Evolutionary conservation across 2,113 vertebrate species (phyloP), one percentile per base, ranked within the genome.

Genomic region (Kobus ellipsiprymnus): DNA sequence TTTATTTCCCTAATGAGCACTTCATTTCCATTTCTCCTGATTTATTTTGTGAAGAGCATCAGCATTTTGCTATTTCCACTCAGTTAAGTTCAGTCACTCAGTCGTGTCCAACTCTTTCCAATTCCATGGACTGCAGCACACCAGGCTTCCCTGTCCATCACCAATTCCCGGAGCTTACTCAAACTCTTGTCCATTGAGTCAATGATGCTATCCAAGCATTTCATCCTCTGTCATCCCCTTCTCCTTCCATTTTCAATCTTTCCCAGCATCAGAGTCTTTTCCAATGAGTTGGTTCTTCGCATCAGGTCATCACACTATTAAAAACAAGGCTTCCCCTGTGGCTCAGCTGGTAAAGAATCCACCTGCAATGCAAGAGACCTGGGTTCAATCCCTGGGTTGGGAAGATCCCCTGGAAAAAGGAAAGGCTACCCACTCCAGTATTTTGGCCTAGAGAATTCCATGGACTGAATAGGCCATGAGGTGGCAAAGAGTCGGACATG

Each of bases 251-350:
- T n/a, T 67, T 67, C 64, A 11, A 21, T 71, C 67, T 71, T 71
- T 40, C n/a, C n/a, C n/a, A 71, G 67, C 19, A 71, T 40, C n/a
- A 40, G 67, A 10, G 67, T 74, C 19, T 74, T 74, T 74, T 40
- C n/a, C n/a, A 40, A 6, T 40, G 67, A 40, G 67, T 25, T 0
- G 0, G 67, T 25, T 40, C 67, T 74, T 40, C 0, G 0, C 67
- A 74, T 74, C n/a, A 74, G 19, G n/a, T 40, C 4, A 88, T 11
- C 36, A 36, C 13, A 78, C 29, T 19, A 48, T 33, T 86, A 60
- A 91, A 87, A 88, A 57, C 44, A 78, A 60, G 77, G 36, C 46
- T 60, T 74, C n/a, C 67, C 19, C 40, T 74, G 19, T 74, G 19
- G 67, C n/a, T 40, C n/a, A 74, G 67, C 67, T 74, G 67, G 67